Base-by-base conservation (phyloP, 2,888 invertebrate genomes). In the Stenotaenia linearis region DNA sequence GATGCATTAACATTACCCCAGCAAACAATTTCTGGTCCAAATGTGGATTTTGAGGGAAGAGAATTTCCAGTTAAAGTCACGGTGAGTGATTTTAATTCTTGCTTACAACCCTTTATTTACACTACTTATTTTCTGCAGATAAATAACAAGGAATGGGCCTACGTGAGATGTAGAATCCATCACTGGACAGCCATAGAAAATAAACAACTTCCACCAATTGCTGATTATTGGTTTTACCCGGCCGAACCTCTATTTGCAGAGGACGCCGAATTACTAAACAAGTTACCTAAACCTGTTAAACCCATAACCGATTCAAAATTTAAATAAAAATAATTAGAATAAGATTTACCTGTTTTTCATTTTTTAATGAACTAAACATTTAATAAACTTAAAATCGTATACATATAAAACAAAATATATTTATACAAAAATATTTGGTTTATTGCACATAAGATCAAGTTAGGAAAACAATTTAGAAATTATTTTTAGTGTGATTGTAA, bases 11-110 rank as follows among this genome's bases (percentile, higher is more conserved):
- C 90, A 80, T 86, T 97, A 87, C 95, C 96, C 0, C 88, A 90
- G 21, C 87, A 89, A 78, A 86, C 89, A 78, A 95, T 97, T 81
- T 89, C 88, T 79, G 97, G 97, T 0, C 97, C 97, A 0, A 91
- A 97, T 87, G 86, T 93, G 82, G 89, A 89, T 61, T 88, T 92
- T 77, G 91, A 97, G 85, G 90, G 90, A 18, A 95, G 94, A 85
- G 91, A 93, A 84, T 96, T 96, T 87, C 90, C 88, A 84, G 89
- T 93, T n/a, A 92, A 89, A 61, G 89, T 96, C 12, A 94, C 91
- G 2, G 91, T 94, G 86, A 90, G 77, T 40, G 21, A 45, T 45
- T 25, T 25, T 77, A 0, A 15, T 12, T 61, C 23, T 21, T 30
- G n/a, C 7, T 21, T 18, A 37, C 10, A 5, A 28, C 6, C 1